Conservation (phyloP, 2,888 invertebrate genomes). For the Heliconius cydno region DNA sequence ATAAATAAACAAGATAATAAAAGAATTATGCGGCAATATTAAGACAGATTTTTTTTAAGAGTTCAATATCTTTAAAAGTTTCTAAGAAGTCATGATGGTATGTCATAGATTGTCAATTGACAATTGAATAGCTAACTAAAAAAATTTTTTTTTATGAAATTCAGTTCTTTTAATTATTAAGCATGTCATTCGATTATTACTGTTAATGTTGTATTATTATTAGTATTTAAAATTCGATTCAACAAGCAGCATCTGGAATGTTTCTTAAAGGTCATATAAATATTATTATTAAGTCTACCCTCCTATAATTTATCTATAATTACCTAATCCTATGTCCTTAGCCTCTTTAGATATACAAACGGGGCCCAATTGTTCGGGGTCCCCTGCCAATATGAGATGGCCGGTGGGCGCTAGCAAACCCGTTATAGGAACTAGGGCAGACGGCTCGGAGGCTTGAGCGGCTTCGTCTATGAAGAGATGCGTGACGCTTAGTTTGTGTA, state of each 20-base stretch:
- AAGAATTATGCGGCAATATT: no score
- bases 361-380: conserved; percentile 95
- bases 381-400: conserved; percentile 88
- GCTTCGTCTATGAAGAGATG: conserved; percentile 96
- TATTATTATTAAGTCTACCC: no score
- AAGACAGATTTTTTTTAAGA: no score
- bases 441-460: conserved; percentile 94
- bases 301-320: conserved; percentile 46
- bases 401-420: conserved; percentile 84
- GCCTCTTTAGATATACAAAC: conserved; percentile 87
- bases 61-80: no score
- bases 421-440: conserved; percentile 79
- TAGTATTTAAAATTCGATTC: neutral
- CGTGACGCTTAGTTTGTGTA: conserved; percentile 81
- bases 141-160: neutral
- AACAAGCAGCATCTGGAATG: no score
- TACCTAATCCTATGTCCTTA: conserved; percentile 84
- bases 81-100: neutral
- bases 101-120: neutral
- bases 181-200: no score
- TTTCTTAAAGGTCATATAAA: neutral
- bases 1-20: no score
- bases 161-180: no score
- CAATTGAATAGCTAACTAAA: neutral
- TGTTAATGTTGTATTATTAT: neutral